Percentiles rank a stretch among this genome's conserved stretches.
phyloP scores from a whole-genome alignment of 2,113 vertebrate species.

The Psephotus haematonotus region DNA sequence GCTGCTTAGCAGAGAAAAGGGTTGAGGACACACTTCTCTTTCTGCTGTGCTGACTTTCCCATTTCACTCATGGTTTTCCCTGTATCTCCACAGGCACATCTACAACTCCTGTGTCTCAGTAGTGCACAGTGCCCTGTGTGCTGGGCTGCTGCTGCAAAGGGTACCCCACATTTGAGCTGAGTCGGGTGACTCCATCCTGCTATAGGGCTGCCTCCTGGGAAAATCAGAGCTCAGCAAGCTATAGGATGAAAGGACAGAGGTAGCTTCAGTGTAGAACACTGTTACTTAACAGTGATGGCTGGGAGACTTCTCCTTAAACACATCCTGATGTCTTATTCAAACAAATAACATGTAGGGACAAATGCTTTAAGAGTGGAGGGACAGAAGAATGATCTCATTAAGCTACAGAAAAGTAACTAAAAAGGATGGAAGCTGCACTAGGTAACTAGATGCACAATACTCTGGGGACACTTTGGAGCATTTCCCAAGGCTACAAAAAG shows the following conservation, averaged over 20 bases:
- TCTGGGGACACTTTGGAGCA: not conserved
- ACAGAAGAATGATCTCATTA: not conserved
- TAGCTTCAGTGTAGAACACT: not conserved
- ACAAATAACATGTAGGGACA: not conserved
- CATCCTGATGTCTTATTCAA: not conserved
- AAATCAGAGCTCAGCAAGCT: not conserved
- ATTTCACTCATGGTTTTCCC: not conserved
- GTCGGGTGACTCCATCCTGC: not conserved
- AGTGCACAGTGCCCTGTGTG: not conserved
- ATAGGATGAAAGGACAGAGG: not conserved
- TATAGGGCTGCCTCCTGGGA: not conserved
- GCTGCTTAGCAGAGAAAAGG: not conserved
- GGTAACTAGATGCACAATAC: not conserved
- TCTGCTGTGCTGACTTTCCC: not conserved
- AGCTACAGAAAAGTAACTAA: not conserved
- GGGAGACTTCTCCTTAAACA: not conserved
- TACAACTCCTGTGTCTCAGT: not conserved
- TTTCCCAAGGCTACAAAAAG: not conserved
- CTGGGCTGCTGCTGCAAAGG: not conserved
- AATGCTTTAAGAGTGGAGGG: not conserved
- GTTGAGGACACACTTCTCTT: not conserved
- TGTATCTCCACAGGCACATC: accelerated
- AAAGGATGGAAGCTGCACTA: not conserved
- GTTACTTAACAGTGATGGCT: not conserved
- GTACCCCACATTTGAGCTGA: not conserved